Conservation (phyloP, 2,797 vertebrate genomes). For the Aselliscus stoliczkanus region DNA sequence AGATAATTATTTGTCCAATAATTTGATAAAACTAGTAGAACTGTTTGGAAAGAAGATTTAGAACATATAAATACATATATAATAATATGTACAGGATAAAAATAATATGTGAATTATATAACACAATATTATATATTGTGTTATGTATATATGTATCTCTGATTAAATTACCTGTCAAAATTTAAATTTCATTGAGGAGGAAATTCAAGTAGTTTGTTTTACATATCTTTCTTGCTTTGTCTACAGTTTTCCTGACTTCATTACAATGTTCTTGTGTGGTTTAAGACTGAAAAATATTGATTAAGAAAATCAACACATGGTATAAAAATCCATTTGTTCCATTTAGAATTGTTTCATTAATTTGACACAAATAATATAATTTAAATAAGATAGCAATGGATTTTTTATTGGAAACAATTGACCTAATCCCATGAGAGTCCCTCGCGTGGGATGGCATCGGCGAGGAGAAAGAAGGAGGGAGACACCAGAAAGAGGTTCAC, state of each 20-base stretch:
- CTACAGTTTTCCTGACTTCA: not conserved
- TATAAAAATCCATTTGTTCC: not conserved
- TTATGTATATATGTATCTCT: not conserved
- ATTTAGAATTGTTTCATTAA: not conserved
- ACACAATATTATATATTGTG: not conserved
- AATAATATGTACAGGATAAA: not conserved
- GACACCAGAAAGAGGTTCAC: too few relatives aligned
- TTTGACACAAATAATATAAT: not conserved
- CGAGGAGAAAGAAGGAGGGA: too few relatives aligned
- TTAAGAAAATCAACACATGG: not conserved
- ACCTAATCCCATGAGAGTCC: not conserved
- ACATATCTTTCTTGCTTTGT: not conserved
- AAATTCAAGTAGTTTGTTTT: not conserved
- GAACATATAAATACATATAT: not conserved
- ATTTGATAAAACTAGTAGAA: not conserved
- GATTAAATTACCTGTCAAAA: not conserved
- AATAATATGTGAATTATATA: not conserved
- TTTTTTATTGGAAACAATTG: not conserved
- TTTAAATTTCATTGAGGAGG: not conserved
- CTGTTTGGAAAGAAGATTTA: not conserved
- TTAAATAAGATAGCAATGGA: constrained; percentile 9
- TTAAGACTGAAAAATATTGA: not conserved
- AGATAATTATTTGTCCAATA: not conserved
- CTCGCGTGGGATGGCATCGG: too few relatives aligned
- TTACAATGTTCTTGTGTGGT: not conserved